Conservation (phyloP, 2,113 vertebrate genomes). For the Sinocyclocheilus grahami region DNA sequence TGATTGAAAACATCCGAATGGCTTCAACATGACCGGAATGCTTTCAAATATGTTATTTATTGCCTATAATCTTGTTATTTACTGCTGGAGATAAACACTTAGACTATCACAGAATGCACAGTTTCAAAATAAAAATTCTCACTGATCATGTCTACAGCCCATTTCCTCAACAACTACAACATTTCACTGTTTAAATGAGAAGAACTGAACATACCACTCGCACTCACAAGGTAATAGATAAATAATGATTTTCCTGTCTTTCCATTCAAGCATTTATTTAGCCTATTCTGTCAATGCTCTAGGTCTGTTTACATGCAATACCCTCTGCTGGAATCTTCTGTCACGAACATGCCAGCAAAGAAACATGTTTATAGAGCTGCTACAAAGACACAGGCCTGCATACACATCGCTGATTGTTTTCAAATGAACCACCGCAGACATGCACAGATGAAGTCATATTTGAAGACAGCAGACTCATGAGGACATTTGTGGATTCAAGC, state of each 20-base stretch:
- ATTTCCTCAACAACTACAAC: background rate
- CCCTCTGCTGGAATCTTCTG: conserved; percentile 10
- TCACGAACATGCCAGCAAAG: conserved; percentile 3
- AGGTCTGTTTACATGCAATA: conserved; percentile 19
- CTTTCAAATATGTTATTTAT: background rate
- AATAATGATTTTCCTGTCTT: background rate
- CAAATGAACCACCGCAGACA: background rate
- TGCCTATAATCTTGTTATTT: conserved; percentile 1
- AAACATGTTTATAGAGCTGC: background rate
- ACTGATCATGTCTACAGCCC: background rate
- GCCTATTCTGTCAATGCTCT: background rate
- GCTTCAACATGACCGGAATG: background rate
- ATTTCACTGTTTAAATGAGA: background rate
- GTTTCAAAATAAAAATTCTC: background rate
- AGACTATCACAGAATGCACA: background rate
- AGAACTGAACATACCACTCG: background rate
- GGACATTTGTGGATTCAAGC: conserved; percentile 12
- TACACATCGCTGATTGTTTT: background rate
- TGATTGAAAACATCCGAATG: conserved; percentile 17
- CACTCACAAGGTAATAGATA: background rate
- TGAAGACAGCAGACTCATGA: background rate
- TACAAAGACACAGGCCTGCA: background rate
- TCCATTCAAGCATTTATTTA: background rate
- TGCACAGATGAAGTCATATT: conserved; percentile 11
- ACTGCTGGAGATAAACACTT: background rate